Conservation (phyloP, 2,888 invertebrate species). For the Ennomos erosarius region DNA sequence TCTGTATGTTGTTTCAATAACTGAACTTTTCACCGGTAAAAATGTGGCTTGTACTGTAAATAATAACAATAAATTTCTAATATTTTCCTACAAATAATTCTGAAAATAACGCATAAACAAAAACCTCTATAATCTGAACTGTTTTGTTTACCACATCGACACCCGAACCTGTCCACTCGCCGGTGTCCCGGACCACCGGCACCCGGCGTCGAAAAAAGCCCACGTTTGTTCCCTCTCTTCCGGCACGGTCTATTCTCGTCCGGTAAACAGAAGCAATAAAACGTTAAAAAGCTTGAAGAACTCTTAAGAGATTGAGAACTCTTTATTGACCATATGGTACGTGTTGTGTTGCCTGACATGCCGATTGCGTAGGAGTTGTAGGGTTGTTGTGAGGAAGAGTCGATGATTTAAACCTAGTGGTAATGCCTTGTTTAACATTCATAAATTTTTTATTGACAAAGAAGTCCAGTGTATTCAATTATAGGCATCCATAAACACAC, state of each 20-base stretch:
- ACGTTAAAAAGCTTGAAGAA: slow-evolving; percentile 49
- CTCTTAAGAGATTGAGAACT: slow-evolving; percentile 40
- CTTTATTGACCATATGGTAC: slow-evolving; percentile 71
- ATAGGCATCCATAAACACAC: too few species aligned
- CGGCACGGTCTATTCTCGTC: slow-evolving; percentile 64
- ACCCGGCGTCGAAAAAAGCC: slow-evolving; percentile 62
- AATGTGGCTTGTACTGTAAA: too few species aligned
- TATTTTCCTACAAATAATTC: not conserved
- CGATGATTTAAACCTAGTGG: slow-evolving; percentile 8
- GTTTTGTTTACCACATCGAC: slow-evolving; percentile 40
- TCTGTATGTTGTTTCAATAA: too few species aligned
- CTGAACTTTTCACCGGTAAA: too few species aligned
- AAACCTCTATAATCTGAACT: slow-evolving; percentile 40
- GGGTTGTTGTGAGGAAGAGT: slow-evolving; percentile 20
- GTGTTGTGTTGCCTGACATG: slow-evolving; percentile 55
- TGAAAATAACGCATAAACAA: not conserved
- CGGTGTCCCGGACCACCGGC: slow-evolving; percentile 59
- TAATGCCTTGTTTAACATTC: not conserved
- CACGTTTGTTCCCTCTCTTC: slow-evolving; percentile 69
- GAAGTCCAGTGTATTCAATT: too few species aligned
- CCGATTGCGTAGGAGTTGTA: slow-evolving; percentile 24
- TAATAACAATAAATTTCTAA: not conserved
- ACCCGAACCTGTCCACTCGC: slow-evolving; percentile 35
- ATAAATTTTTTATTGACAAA: too few species aligned
- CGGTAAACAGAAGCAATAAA: slow-evolving; percentile 56